A percentile compares a stretch with the other conserved stretches of the same genome.
phyloP scores from a whole-genome alignment of 2,797 vertebrate genomes.

The Neosalanx taihuensis region DNA sequence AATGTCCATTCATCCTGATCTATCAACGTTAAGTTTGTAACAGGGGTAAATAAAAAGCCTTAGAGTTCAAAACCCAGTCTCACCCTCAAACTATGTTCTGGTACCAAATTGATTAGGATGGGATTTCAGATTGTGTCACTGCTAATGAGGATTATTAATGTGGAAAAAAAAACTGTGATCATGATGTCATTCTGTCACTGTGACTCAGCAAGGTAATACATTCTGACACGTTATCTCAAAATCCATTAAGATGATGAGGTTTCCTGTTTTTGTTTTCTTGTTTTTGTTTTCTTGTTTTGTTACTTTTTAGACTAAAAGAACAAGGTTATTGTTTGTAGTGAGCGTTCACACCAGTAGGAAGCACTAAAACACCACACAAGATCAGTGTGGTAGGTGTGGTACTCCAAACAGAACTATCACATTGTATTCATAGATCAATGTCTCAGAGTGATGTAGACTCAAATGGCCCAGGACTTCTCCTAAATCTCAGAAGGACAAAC shows the following conservation, averaged over 20 bases:
- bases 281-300: not conserved
- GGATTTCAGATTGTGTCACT: too few relatives aligned
- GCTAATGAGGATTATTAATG: not conserved
- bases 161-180: too few relatives aligned
- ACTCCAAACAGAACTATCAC: not conserved
- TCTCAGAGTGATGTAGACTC: not conserved
- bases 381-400: not conserved
- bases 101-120: too few relatives aligned
- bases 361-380: conserved; percentile 25
- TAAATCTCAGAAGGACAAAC: too few relatives aligned
- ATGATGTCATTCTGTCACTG: too few relatives aligned
- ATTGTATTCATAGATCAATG: not conserved
- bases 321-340: conserved; percentile 16
- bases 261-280: not conserved
- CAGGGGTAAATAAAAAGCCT: too few relatives aligned
- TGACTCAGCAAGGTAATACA: too few relatives aligned
- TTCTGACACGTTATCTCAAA: not conserved
- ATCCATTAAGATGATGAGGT: too few relatives aligned
- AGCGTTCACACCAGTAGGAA: conserved; percentile 42
- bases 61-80: too few relatives aligned
- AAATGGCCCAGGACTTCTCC: too few relatives aligned
- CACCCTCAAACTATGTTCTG: too few relatives aligned
- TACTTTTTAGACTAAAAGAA: not conserved
- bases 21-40: not conserved
- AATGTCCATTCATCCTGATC: not conserved